A percentile compares a stretch with the other conserved stretches of the same genome.
phyloP scores from a whole-genome alignment of 2,888 invertebrate species.

The Nephrotoma guestfalica region DNA sequence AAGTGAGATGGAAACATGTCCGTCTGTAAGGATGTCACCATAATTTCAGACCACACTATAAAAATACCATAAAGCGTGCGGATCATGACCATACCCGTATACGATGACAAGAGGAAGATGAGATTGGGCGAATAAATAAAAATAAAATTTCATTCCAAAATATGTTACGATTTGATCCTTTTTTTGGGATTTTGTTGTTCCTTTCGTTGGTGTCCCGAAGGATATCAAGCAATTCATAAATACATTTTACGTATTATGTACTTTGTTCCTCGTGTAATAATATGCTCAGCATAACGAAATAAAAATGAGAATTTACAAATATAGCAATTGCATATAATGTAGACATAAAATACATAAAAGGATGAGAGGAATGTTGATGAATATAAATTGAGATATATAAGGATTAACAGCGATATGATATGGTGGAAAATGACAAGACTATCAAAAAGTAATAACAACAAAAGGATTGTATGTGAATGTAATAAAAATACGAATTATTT shows the following conservation, averaged over 20 bases:
- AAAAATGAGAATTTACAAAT: background rate
- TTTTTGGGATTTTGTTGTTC: background rate
- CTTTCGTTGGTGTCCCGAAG: background rate
- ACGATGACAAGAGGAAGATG: background rate
- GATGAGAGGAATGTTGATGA: background rate
- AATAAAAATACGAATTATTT: background rate
- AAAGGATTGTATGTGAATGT: background rate
- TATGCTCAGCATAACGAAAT: background rate
- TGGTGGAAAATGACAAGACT: background rate
- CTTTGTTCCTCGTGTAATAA: background rate
- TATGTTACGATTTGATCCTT: background rate
- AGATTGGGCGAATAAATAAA: background rate
- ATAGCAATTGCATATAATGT: background rate
- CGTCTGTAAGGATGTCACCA: background rate
- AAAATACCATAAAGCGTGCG: background rate
- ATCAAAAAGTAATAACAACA: background rate
- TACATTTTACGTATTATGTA: background rate
- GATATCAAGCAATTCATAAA: background rate
- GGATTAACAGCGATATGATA: background rate
- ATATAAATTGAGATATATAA: background rate
- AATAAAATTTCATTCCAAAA: background rate
- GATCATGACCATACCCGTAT: background rate
- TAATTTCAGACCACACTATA: background rate
- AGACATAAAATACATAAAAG: background rate
- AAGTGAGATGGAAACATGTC: background rate